These are phyloP conservation scores for Drosophila formosana DNA, from an alignment of 2,888 invertebrate species.

Conservation along the genomic window DNA sequence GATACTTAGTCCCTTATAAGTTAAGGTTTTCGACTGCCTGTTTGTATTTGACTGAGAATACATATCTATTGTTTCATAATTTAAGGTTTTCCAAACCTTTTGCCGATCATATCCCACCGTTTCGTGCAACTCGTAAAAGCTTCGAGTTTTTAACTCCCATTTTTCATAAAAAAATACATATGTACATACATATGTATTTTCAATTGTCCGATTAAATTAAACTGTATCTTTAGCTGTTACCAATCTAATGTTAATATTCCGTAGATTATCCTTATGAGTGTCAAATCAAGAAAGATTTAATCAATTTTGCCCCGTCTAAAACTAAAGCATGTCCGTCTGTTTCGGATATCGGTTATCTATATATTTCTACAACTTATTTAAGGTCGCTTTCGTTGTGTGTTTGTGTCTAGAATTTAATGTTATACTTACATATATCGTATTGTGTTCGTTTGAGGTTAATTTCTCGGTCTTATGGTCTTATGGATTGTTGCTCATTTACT, in stretches of 20 bases:
- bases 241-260: background rate
- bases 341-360: constrained; percentile 41
- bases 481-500: constrained; percentile 67
- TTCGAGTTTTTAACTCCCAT: too few species aligned
- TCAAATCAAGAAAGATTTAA: too few species aligned
- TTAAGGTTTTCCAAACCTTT: background rate
- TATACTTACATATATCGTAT: constrained; percentile 36
- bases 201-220: background rate
- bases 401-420: constrained; percentile 40
- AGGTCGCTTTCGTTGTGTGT: constrained; percentile 47
- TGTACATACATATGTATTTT: background rate
- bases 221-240: background rate
- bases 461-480: constrained; percentile 51
- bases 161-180: too few species aligned
- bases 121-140: too few species aligned
- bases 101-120: background rate
- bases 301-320: background rate
- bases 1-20: background rate
- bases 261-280: too few species aligned
- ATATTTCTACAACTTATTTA: constrained; percentile 34
- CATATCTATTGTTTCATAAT: background rate
- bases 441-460: constrained; percentile 72
- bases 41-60: background rate
- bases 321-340: background rate
- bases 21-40: background rate